Evolutionary conservation across 2,888 invertebrate genomes (phyloP).

Genomic region (Craniophora ligustri): DNA sequence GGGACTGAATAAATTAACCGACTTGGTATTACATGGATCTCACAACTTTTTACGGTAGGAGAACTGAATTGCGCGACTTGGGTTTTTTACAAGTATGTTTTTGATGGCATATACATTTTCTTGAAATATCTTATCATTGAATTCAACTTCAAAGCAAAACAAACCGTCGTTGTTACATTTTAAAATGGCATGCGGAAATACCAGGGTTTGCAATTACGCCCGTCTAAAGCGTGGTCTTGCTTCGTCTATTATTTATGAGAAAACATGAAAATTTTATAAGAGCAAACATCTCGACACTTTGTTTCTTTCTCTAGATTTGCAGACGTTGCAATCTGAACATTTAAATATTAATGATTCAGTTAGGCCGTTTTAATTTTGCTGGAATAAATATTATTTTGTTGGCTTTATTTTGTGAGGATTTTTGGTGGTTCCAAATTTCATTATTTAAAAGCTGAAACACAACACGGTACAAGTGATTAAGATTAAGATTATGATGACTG

Average conservation of each 20-base stretch:
- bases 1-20: too few species aligned
- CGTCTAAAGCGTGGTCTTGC: conserved; percentile 41
- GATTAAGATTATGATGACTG: too few species aligned
- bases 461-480: too few species aligned
- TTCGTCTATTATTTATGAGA: conserved; percentile 72
- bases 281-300: conserved; percentile 48
- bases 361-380: conserved; percentile 32
- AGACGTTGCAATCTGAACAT: conserved; percentile 27
- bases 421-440: too few species aligned
- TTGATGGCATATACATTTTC: too few species aligned
- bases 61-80: too few species aligned
- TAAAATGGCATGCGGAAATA: conserved; percentile 30
- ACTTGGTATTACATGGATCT: too few species aligned
- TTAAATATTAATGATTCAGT: conserved; percentile 45
- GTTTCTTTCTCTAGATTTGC: conserved; percentile 30
- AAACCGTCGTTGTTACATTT: conserved; percentile 28
- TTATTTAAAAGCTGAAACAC: too few species aligned
- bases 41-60: too few species aligned
- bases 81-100: too few species aligned
- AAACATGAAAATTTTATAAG: conserved; percentile 73
- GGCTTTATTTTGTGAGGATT: too few species aligned
- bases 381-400: conserved; percentile 2
- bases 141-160: conserved; percentile 10
- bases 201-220: conserved; percentile 48
- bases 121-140: conserved; percentile 5